Conservation (phyloP, 2,113 vertebrate genomes). For the Muntiacus reevesi region DNA sequence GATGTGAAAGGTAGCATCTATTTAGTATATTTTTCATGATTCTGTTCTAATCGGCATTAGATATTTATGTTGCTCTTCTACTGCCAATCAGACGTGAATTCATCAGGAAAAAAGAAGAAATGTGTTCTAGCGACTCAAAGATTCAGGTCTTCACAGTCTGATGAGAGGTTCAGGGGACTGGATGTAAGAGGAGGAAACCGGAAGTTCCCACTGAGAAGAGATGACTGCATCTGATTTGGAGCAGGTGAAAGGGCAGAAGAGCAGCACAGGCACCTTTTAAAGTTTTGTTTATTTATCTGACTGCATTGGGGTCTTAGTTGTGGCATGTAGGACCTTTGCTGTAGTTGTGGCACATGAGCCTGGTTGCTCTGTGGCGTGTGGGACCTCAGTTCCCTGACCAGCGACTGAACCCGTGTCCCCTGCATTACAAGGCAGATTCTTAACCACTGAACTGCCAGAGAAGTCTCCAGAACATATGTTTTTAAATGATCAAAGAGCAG, state of each 20-base stretch:
- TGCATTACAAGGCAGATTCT: not conserved
- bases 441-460: not conserved
- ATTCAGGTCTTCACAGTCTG: not conserved
- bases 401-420: not conserved
- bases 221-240: not conserved
- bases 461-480: not conserved
- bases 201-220: not conserved
- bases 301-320: not conserved
- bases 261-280: not conserved
- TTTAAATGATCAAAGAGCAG: not conserved
- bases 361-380: not conserved
- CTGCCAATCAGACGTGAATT: not conserved
- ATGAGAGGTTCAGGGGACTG: not conserved
- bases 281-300: not conserved
- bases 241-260: not conserved
- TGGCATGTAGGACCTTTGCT: not conserved
- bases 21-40: not conserved
- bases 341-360: not conserved
- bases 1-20: not conserved
- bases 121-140: not conserved
- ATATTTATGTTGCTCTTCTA: not conserved
- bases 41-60: not conserved
- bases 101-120: not conserved
- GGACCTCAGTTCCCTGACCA: not conserved
- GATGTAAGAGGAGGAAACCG: not conserved